Base-by-base conservation (phyloP, 2,113 vertebrate species). In the Todiramphus saurophagus region DNA sequence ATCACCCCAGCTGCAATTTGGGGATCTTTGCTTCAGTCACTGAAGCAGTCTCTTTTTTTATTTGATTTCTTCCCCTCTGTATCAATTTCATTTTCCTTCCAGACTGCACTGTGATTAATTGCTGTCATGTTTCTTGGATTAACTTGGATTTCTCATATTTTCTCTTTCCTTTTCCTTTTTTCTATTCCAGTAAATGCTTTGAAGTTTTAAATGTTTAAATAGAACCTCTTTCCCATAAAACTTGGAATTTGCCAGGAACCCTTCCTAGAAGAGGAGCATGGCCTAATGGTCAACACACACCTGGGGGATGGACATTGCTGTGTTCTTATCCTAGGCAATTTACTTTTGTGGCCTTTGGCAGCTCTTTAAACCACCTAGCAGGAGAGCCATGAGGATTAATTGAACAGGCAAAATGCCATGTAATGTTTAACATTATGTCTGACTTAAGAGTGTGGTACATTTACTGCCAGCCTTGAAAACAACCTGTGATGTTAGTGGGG, bases 141-240 rank as follows among this genome's bases (percentile, higher is more conserved):
- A 93, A 90, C 85, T 90, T 92, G 76, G 83, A 92, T 94, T 96
- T 92, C 86, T 94, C 85, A 90, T 80, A 8, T 90, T 90, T 89
- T 90, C 84, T 88, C 33, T 75, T 90, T 95, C 80, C 31, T 2
- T 79, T 79, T 96, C 73, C 39, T 82, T 95, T 73, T 87, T 46
- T 75, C 30, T 53, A 2, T 92, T 87, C 86, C 94, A 50, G 90
- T 90, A 96, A 96, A 41, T 81, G 41, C 88, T 95, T 89, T 75
- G 15, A 85, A 75, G 76, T 93, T 96, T 94, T 95, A 83, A 87
- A 94, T 77, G 66, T 93, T 95, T 96, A 85, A 95, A 60, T 23
- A 84, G 64, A 90, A 14, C 30, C 20, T 74, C 31, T 88, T 97
- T 92, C 90, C 79, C 63, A 91, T 90, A 93, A 94, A 89, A 62